Evolutionary conservation across 2,797 vertebrate species (phyloP).

Genomic region (Pipistrellus pygmaeus): DNA sequence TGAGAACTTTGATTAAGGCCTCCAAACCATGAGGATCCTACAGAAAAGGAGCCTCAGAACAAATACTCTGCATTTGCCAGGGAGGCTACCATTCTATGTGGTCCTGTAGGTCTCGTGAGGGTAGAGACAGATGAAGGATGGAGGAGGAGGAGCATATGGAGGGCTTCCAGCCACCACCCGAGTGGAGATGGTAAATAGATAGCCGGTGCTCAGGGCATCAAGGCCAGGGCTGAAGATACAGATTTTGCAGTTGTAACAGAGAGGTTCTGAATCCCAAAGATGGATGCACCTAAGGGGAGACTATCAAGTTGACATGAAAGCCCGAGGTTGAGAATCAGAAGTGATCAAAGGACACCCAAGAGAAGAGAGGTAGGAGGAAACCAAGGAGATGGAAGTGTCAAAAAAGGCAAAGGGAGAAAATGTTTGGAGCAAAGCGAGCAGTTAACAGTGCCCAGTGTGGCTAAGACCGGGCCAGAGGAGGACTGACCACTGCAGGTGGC

Average conservation of each 20-base stretch:
- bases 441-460: not conserved
- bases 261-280: not conserved
- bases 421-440: not conserved
- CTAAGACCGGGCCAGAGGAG: not conserved
- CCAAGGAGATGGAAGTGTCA: not conserved
- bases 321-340: not conserved
- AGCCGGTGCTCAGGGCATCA: not conserved
- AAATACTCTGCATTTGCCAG: not conserved
- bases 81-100: not conserved
- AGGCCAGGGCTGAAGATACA: not conserved
- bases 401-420: not conserved
- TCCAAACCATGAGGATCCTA: not conserved
- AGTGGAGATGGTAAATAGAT: fast-evolving
- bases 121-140: not conserved
- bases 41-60: not conserved
- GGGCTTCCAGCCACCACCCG: not conserved
- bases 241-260: not conserved
- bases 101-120: not conserved
- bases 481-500: not conserved
- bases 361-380: not conserved
- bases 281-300: not conserved
- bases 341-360: not conserved
- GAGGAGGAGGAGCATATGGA: not conserved
- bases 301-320: not conserved
- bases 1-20: not conserved